Base-by-base conservation (phyloP, 2,113 vertebrate species). In the Echinops telfairi region DNA sequence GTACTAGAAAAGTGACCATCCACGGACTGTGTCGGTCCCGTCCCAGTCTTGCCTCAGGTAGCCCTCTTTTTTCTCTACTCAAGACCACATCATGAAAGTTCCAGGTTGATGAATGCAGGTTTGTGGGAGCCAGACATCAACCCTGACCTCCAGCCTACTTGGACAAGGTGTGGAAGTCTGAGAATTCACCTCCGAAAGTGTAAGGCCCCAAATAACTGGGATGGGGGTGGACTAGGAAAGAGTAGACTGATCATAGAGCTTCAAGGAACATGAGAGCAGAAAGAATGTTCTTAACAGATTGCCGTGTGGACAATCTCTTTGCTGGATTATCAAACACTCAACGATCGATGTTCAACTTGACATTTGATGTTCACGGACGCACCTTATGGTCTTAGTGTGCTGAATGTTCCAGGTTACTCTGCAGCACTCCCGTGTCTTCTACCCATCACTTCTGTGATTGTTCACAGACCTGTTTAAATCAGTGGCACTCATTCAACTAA, bases 161-260 rank as follows among this genome's bases (percentile, higher is more conserved):
- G 57, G 31, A n/a, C 36, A 76, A 64, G 23, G 79, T 76, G 25
- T 11, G 40, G 70, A 75, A 60, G 73, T 33, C 4, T 8, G 53
- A 86, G 58, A 64, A 3, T n/a, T 8, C 2, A 20, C 12, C 4
- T 33, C 81, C 31, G 14, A 15, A 70, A 60, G 33, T 29, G 19
- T 66, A 73, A 16, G 27, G 31, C 19, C 23, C 16, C 36, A 53
- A 43, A 17, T 62, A 31, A 60, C 3, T 31, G n/a, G 31, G n/a
- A 6, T 9, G 4, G 23, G 27, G 14, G 1, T 6, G 3, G 23
- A 15, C 8, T 29, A 0, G 25, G 77, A 14, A 27, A 12, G 14
- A 66, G 16, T 27, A 73, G 77, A 70, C 40, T 78, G 27, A 29
- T 75, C 12, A 75, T 1, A 57, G 9, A 62, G 47, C 0, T 86